Evolutionary conservation across 53 echinoderm and acorn worm species (phyloP).

Genomic region (Zoroaster sp.): DNA sequence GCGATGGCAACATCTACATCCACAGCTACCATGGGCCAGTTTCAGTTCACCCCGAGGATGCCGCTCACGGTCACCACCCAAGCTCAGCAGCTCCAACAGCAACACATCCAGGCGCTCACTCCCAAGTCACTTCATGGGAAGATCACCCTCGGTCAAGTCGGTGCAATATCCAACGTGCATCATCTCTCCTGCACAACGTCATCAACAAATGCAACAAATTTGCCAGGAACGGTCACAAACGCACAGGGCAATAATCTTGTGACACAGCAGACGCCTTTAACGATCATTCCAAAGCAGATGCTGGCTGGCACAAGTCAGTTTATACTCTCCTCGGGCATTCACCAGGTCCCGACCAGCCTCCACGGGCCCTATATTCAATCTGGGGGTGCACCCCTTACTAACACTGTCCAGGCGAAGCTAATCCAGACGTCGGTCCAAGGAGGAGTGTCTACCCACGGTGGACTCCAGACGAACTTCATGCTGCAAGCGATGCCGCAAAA

Average conservation of each 20-base stretch:
- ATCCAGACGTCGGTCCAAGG: slow-evolving; percentile 37
- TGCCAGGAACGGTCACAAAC: neutral
- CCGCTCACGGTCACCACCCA: slow-evolving; percentile 11
- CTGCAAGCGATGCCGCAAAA: slow-evolving; percentile 34
- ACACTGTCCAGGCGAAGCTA: slow-evolving; percentile 41
- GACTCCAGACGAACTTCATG: slow-evolving; percentile 39
- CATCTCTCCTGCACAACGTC: slow-evolving; percentile 19
- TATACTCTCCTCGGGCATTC: slow-evolving; percentile 25
- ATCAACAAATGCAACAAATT: neutral
- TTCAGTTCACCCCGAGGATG: slow-evolving; percentile 26
- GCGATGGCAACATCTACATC: slow-evolving; percentile 3
- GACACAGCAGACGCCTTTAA: slow-evolving; percentile 3
- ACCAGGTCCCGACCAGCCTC: neutral
- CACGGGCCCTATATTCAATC: slow-evolving; percentile 33
- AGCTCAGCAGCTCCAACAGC: slow-evolving; percentile 45
- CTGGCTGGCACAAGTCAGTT: slow-evolving; percentile 22
- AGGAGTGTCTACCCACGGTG: neutral
- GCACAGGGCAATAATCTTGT: neutral
- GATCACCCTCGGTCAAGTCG: slow-evolving; percentile 83
- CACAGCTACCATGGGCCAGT: slow-evolving; percentile 23
- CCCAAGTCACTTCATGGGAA: slow-evolving; percentile 64
- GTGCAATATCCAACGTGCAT: slow-evolving; percentile 79
- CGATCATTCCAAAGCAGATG: slow-evolving; percentile 43
- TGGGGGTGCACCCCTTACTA: neutral
- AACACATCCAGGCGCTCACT: slow-evolving; percentile 27